Percentiles rank a stretch among this genome's conserved stretches.
These are phyloP conservation scores for Pangasius larnaudii DNA, from an alignment of 2,797 vertebrate species.

Conservation along the genomic window DNA sequence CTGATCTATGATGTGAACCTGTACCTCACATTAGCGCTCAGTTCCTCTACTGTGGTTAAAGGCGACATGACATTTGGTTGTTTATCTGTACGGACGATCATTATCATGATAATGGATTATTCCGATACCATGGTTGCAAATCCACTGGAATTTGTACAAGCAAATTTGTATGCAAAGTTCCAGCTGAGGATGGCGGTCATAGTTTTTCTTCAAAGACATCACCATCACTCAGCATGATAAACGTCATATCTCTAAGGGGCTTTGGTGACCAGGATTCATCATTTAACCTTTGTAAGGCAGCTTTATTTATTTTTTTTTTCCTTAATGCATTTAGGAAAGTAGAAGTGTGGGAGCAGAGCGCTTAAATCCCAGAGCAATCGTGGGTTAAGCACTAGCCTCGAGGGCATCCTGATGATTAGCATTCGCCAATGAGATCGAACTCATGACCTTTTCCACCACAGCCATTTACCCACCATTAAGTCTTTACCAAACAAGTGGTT, in stretches of 20 bases:
- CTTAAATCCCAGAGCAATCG: not conserved
- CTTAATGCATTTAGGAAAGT: not conserved
- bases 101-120: not conserved
- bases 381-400: constrained; percentile 10
- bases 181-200: not conserved
- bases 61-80: not conserved
- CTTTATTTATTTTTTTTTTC: not conserved
- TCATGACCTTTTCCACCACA: not conserved
- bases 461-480: constrained; percentile 15
- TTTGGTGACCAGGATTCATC: not conserved
- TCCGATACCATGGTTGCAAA: not conserved
- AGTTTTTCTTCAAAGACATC: not conserved
- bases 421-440: not conserved
- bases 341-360: not conserved
- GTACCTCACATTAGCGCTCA: not conserved
- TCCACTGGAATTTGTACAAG: not conserved
- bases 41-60: not conserved
- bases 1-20: too few relatives aligned
- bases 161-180: not conserved
- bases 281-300: not conserved
- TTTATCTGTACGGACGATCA: not conserved
- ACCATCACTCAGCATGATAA: not conserved
- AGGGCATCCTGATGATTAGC: constrained; percentile 16
- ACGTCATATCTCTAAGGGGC: not conserved
- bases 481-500: not conserved